These are phyloP conservation scores for Limnothrissa miodon DNA, from an alignment of 2,113 vertebrate genomes.

Conservation along the genomic window DNA sequence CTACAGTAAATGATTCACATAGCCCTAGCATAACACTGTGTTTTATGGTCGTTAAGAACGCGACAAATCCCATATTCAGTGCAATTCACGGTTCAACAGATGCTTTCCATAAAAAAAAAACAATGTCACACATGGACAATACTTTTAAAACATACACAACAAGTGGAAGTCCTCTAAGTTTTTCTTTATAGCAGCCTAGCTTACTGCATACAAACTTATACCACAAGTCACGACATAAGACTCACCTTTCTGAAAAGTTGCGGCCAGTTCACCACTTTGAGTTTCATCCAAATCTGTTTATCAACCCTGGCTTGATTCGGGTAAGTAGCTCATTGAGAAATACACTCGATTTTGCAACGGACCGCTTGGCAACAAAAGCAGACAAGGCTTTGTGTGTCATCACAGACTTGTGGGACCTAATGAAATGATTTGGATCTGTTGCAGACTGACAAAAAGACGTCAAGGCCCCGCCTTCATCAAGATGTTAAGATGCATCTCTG, in stretches of 20 bases:
- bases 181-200: too few relatives aligned
- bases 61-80: too few relatives aligned
- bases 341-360: background rate
- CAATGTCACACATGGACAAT: background rate
- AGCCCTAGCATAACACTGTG: too few relatives aligned
- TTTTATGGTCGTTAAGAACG: too few relatives aligned
- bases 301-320: background rate
- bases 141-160: background rate
- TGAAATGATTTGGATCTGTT: background rate
- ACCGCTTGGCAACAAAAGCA: background rate
- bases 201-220: too few relatives aligned
- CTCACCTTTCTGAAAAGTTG: background rate
- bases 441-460: background rate
- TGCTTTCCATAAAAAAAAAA: too few relatives aligned
- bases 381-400: background rate
- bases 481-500: background rate
- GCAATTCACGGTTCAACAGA: too few relatives aligned
- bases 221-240: background rate
- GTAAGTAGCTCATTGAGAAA: background rate
- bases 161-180: too few relatives aligned
- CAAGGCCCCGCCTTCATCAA: background rate
- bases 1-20: too few relatives aligned
- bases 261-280: background rate
- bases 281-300: background rate
- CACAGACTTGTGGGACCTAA: slow-evolving; percentile 8